Evolutionary conservation across 2,888 invertebrate genomes (phyloP).

Genomic region (Monoplex corrugatus): DNA sequence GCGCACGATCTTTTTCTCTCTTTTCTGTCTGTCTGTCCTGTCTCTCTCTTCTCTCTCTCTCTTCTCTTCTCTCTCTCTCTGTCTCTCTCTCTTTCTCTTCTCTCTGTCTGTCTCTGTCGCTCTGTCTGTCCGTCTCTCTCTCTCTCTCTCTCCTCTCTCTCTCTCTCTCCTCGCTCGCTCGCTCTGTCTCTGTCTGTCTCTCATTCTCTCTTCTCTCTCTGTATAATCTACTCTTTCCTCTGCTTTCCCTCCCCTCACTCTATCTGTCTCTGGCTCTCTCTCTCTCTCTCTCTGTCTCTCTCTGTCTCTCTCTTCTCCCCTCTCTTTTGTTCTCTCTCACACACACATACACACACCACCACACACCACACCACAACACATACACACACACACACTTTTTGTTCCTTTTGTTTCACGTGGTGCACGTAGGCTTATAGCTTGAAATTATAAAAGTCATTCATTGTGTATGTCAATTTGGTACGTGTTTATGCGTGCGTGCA

Average conservation of each 20-base stretch:
- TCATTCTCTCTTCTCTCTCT: neutral
- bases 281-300: neutral
- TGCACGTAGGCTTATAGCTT: no score
- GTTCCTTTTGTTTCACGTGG: no score
- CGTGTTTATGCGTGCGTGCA: no score
- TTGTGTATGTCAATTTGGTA: no score
- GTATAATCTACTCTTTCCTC: neutral
- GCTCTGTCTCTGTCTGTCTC: neutral
- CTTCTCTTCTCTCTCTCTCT: neutral
- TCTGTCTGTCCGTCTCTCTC: neutral
- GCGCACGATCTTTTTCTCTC: no score
- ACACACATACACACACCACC: neutral
- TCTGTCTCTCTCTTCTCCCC: neutral
- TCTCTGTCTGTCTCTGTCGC: neutral
- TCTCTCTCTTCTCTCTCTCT: neutral
- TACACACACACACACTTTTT: no score
- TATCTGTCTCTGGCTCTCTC: neutral
- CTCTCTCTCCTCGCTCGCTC: neutral
- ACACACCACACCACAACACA: no score
- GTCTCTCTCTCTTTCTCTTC: neutral
- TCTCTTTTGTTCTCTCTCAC: neutral
- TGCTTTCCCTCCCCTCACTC: neutral
- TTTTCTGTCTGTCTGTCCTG: no score
- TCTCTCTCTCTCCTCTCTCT: neutral
- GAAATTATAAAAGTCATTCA: no score